These are phyloP conservation scores for Ianthella basta DNA, from an alignment of 37 sponge, comb jelly and placozoan species.

Conservation along the genomic window DNA sequence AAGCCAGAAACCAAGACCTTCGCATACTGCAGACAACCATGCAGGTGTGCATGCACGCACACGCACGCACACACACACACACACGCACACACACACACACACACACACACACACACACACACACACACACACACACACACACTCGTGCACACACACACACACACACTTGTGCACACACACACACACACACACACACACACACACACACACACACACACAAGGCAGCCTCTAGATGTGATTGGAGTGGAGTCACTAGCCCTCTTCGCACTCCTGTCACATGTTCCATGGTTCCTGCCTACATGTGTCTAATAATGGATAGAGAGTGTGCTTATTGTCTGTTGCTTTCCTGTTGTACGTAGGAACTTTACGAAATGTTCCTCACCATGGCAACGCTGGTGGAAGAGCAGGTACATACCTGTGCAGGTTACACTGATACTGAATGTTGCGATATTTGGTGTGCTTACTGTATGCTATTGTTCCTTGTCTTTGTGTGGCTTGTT, in stretches of 20 bases:
- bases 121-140: conserved; percentile 42
- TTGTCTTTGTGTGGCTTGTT: too few species aligned
- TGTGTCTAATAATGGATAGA: background rate
- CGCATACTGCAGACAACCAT: conserved; percentile 32
- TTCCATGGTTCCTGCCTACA: too few species aligned
- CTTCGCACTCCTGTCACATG: too few species aligned
- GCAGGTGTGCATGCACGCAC: background rate
- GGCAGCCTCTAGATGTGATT: too few species aligned
- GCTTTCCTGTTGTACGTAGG: conserved; percentile 48
- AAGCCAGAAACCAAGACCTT: conserved; percentile 28
- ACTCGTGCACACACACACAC: conserved; percentile 34
- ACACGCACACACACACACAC: conserved; percentile 38
- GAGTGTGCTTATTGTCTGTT: background rate
- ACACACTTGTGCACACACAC: conserved; percentile 34
- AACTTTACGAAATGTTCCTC: conserved; percentile 90
- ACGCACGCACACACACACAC: conserved; percentile 39
- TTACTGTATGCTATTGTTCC: too few species aligned
- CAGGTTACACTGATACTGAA: too few species aligned
- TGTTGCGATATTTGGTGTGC: too few species aligned
- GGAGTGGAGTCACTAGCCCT: too few species aligned
- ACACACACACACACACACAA: conserved; percentile 42
- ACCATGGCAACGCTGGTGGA: conserved; percentile 86
- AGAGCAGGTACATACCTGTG: conserved; percentile 63
- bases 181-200: conserved; percentile 41
- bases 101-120: conserved; percentile 43